Evolutionary conservation across 2,888 invertebrate genomes (phyloP), one percentile per base, ranked within the genome.

Genomic region (Machimus rusticus): DNA sequence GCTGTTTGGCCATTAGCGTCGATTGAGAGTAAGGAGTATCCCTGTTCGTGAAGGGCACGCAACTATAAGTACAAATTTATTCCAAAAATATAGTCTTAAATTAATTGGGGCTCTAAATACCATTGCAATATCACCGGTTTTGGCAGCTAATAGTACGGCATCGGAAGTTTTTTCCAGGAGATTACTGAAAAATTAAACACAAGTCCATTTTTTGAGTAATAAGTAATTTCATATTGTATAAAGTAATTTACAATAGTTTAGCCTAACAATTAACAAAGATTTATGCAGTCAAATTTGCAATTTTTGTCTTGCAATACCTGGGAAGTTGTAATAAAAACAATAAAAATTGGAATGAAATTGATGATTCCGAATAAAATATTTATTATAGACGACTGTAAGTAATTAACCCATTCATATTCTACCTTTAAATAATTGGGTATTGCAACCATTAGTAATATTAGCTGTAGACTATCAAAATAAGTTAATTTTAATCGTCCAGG

Each of bases 1-100:
- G 98, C 96, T 46, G 98, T 98, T 93, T 98, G 97, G 19, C 98
- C 98, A 89, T 93, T 94, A 86, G 95, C 94, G 92, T 98, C 97
- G 91, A 96, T 96, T 89, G 97, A 96, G 90, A 97, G 93, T 88
- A 98, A 93, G 81, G 97, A 97, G 93, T 95, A 97, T 88, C 98
- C 98, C 90, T 96, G 95, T 89, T 95, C 94, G 93, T 98, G 97
- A 86, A 98, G 94, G 90, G 97, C 96, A 93, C 96, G 96, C 91
- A 98, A 93, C 97, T 97, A 92, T 77, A 77, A 74, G 9, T 37
- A 86, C 37, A 51, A 55, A 6, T 55, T 14, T 1, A 46, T 51
- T 34, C 28, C 16, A 46, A 23, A 19, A 5, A 37, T 34, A 23
- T n/a, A 19, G 19, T 9, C n/a, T 16, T 9, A 31, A n/a, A 55